Evolutionary conservation across 1,140 invertebrate genomes (phyloP), one percentile per base, ranked within the genome.

Genomic region (Thaumetopoea pityocampa): DNA sequence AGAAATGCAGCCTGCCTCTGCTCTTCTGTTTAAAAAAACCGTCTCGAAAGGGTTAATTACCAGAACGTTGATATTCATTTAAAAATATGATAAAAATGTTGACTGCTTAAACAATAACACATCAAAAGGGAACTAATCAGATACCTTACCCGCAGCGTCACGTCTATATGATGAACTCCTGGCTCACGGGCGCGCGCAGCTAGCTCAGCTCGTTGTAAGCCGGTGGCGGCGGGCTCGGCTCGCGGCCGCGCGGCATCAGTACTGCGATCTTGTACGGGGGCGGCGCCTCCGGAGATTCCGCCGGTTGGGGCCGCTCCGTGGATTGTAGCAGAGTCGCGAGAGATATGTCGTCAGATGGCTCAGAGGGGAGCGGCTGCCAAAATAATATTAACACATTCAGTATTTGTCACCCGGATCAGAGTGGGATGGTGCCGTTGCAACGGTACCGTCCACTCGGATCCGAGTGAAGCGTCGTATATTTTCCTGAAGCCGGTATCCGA

Each of bases 241-340:
- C 57, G 51, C 83, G 76, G 27, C 85, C 84, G 23, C 7, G 24
- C 5, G 89, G 89, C 54, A 91, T 86, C 29, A 90, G 79, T 33
- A 91, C 88, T 4, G 90, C 90, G 72, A 91, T 89, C 67, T 91
- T 89, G 80, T 91, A 91, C 3, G 90, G 90, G 4, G 90, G 89
- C 8, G 89, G 89, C 1, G 78, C 72, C 53, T 73, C 72, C 12
- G 49, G 38, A 10, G 55, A 19, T 28, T 41, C 32, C 1, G 29
- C 17, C 4, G 29, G 36, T 12, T 24, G 41, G 17, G 29, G 29
- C n/a, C 38, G 52, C 40, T 50, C 54, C 8, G 47, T 36, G 1
- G 45, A 41, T 8, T 49, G 48, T 5, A 61, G 60, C 0, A 67
- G 30, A 0, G 57, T 57, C 3, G 52, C 52, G 8, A 62, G 51